Base-by-base conservation (phyloP, 2,888 invertebrate species). In the Nomada ruficornis region DNA sequence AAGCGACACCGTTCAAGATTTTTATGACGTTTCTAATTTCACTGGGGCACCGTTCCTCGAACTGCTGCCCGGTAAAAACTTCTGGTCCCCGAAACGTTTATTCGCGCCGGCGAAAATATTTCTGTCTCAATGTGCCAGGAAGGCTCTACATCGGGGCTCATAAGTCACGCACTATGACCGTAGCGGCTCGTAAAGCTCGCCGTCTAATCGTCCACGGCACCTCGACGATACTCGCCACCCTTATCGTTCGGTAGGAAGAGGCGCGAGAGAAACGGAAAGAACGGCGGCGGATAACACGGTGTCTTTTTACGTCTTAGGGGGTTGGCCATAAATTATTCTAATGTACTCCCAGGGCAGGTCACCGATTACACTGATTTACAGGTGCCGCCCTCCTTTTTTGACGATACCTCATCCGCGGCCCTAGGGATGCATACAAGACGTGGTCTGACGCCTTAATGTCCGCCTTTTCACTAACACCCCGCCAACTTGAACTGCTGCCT, bases 281-380 rank as follows among this genome's bases (percentile, higher is more conserved):
- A 80, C 73, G 64, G 68, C 15, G n/a, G 54, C 64, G 65, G 77
- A 71, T 86, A 80, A 85, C 82, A 72, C 83, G 72, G 72, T 86
- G 83, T 77, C 82, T 89, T 88, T 88, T 89, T 89, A 87, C 78
- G 82, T 85, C 83, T 86, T 85, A 68, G 80, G 82, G 82, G 84
- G 86, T 26, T 79, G 86, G 77, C 85, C 86, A 90, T 90, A 90
- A 92, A 92, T 92, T 92, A 92, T 89, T 89, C 89, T 92, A 92
- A 92, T 92, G 91, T 91, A 92, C 91, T 92, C 91, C 89, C 91
- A 84, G 85, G 89, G 91, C 91, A 89, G 90, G 87, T 88, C 89
- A 89, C 88, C 88, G 91, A 91, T 91, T 92, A 90, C 90, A 89
- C 92, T 92, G 91, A 91, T 92, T 92, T 91, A 91, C 89, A 91